A percentile compares a stretch with the other conserved stretches of the same genome.
Evolutionary conservation across 2,888 invertebrate species (phyloP).

Genomic region (Microdon myrmicae): DNA sequence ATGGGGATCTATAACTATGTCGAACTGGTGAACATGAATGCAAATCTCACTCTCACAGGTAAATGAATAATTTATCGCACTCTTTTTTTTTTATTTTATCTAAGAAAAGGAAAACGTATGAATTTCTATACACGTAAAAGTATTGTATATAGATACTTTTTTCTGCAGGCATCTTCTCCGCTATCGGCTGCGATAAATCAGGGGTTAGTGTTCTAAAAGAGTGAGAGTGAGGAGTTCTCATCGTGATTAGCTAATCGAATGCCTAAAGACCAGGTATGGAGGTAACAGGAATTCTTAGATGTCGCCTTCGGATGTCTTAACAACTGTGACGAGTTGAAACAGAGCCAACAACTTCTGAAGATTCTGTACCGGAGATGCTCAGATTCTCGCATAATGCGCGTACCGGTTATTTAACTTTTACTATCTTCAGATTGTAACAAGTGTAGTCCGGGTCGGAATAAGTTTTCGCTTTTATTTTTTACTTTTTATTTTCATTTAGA

Average conservation of each 20-base stretch:
- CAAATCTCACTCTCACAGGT: conserved; percentile 41
- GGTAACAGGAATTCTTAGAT: conserved; percentile 26
- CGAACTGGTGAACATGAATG: conserved; percentile 52
- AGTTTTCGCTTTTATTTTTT: conserved; percentile 13
- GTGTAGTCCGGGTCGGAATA: conserved; percentile 49
- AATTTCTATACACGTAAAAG: conserved; percentile 8
- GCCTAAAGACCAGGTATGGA: conserved; percentile 39
- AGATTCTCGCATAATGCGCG: conserved; percentile 29
- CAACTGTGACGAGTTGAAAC: not conserved
- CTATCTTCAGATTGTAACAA: conserved; percentile 52
- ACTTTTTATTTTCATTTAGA: conserved; percentile 12
- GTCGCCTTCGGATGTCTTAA: conserved; percentile 3
- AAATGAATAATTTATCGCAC: conserved; percentile 47
- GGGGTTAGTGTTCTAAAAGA: conserved; percentile 25
- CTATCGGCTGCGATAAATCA: conserved; percentile 21
- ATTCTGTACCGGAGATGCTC: conserved; percentile 29
- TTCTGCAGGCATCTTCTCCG: conserved; percentile 10
- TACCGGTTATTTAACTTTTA: conserved; percentile 52
- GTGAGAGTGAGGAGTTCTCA: conserved; percentile 33
- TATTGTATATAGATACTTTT: not conserved
- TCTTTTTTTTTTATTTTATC: conserved; percentile 4
- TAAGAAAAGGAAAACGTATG: too few relatives aligned
- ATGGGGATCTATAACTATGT: conserved; percentile 35
- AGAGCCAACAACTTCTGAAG: conserved; percentile 4
- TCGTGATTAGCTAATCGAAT: conserved; percentile 47